A percentile compares a stretch with the other conserved stretches of the same genome.
Evolutionary conservation across 2,888 invertebrate species (phyloP).

Genomic region (Agelastica alni): DNA sequence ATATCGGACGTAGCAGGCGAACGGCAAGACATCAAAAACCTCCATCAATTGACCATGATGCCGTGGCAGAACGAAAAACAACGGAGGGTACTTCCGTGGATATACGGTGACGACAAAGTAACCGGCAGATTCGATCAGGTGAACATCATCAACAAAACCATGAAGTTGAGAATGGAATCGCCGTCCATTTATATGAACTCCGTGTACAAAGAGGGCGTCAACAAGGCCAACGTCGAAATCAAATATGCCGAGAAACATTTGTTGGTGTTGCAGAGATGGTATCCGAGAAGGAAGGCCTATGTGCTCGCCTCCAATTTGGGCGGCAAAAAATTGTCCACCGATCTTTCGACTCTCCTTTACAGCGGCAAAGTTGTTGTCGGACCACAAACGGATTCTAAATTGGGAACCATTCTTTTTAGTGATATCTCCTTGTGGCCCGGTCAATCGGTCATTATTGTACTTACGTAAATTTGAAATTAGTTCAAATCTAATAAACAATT

Average conservation of each 20-base stretch:
- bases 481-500: neutral
- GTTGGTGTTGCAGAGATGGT: constrained; percentile 77
- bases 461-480: constrained; percentile 48
- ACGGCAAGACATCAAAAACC: constrained; percentile 63
- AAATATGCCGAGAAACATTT: constrained; percentile 66
- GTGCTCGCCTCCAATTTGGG: constrained; percentile 78
- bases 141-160: constrained; percentile 64
- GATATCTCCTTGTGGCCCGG: constrained; percentile 62
- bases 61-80: constrained; percentile 61
- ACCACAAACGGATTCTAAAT: constrained; percentile 52
- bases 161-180: constrained; percentile 63
- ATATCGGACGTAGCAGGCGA: constrained; percentile 63
- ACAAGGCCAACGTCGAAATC: constrained; percentile 69
- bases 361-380: constrained; percentile 69
- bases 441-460: constrained; percentile 66
- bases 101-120: constrained; percentile 60
- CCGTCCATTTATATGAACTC: constrained; percentile 76
- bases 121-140: constrained; percentile 60
- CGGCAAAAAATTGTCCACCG: constrained; percentile 63
- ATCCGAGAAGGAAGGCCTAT: constrained; percentile 76
- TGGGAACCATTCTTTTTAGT: constrained; percentile 61
- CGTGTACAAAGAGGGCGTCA: constrained; percentile 67
- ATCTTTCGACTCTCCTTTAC: constrained; percentile 76
- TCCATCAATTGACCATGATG: constrained; percentile 75
- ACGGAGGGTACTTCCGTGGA: constrained; percentile 68